These are phyloP conservation scores for Apostichopus leukothele DNA, from an alignment of 53 echinoderm and acorn worm species.

Conservation along the genomic window DNA sequence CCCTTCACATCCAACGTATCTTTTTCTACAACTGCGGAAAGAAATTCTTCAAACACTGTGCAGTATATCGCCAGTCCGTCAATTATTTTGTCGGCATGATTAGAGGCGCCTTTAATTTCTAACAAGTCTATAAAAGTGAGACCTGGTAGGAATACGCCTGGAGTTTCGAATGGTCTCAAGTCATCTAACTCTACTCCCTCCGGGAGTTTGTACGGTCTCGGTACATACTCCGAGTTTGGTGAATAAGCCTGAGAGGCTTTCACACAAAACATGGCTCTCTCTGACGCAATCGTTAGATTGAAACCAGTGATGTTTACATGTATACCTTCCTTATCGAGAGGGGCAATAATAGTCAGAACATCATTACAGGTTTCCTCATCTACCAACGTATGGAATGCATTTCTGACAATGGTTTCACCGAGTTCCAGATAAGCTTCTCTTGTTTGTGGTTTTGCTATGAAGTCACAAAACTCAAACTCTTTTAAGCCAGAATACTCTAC, in stretches of 20 bases:
- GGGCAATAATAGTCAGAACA: neutral
- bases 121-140: conserved; percentile 18
- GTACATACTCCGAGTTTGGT: neutral
- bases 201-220: conserved; percentile 1
- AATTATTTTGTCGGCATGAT: conserved; percentile 16
- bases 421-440: conserved; percentile 8
- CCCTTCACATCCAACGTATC: neutral
- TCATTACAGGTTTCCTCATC: conserved; percentile 22
- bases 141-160: conserved; percentile 12
- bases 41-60: conserved; percentile 10
- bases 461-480: conserved; percentile 14
- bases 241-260: conserved; percentile 3
- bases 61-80: conserved; percentile 18
- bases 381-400: neutral
- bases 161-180: conserved; percentile 16
- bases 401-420: neutral
- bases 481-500: conserved; percentile 2
- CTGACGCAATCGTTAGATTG: neutral
- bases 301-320: neutral
- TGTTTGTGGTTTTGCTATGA: conserved; percentile 11
- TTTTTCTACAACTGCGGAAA: neutral
- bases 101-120: conserved; percentile 9
- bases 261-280: neutral
- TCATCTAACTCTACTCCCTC: neutral
- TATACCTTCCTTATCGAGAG: neutral